Base-by-base conservation (phyloP, 2,113 vertebrate genomes). In the Tricholaema leucomelas region DNA sequence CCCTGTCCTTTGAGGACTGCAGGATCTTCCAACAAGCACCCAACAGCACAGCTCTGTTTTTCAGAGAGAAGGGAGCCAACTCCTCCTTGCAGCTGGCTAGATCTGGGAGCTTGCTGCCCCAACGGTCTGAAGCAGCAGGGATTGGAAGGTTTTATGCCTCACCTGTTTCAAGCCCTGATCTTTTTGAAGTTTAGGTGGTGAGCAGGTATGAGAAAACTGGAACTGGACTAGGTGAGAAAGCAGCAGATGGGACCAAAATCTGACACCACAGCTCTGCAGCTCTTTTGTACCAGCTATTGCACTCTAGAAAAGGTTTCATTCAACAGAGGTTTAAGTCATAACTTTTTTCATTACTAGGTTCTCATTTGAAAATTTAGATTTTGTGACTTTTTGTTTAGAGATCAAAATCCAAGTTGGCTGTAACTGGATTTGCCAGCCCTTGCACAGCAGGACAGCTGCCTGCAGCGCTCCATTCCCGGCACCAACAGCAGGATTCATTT, bases 81-180 rank as follows among this genome's bases (percentile, higher is more conserved):
- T 33, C 38, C 25, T 59, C n/a, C 59, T 33, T 19, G 40, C 0
- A 0, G 5, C 24, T 0, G 28, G 31, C 44, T 13, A 9, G 8
- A 5, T n/a, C 66, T 11, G 15, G 6, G 10, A 52, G n/a, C 70
- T n/a, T 0, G 0, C 19, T 30, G 52, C 59, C 64, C 64, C 30
- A 9, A 11, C 30, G 4, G 6, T 2, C 23, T 3, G 30, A 10
- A 36, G 33, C 46, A 56, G 65, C 17, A 5, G 31, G 15, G n/a
- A 10, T 4, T 6, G 8, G 36, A 12, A 15, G 30, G 40, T 9
- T 58, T 63, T 23, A 1, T 4, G 21, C 30, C 20, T 56, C 73
- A 6, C 2, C 2, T 42, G 56, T 72, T 35, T 56, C 70, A 71
- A 54, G 67, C 50, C 79, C 55, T 11, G 46, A 16, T 55, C 33